Conservation (phyloP, 2,113 vertebrate genomes). For the Phaetusa simplex region DNA sequence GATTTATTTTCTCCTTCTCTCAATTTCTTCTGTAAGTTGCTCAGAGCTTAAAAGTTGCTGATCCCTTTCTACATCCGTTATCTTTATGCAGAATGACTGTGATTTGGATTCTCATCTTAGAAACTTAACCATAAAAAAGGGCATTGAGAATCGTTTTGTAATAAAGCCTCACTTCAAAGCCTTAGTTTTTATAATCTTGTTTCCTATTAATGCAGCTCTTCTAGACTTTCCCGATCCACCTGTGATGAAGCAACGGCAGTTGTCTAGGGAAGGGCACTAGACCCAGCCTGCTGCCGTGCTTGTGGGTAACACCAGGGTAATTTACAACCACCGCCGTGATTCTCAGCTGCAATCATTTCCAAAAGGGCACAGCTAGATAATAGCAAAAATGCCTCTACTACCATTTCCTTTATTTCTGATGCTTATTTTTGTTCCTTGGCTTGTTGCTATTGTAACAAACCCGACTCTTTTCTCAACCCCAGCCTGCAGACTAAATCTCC, state of each 20-base stretch:
- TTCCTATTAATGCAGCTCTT: not conserved
- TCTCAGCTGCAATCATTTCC: not conserved
- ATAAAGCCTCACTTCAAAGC: not conserved
- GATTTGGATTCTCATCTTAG: not conserved
- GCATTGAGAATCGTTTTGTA: not conserved
- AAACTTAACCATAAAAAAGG: not conserved
- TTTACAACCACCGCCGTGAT: not conserved
- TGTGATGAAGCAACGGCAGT: not conserved
- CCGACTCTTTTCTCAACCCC: not conserved
- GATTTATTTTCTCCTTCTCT: not conserved
- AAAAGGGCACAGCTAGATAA: not conserved
- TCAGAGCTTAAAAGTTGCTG: not conserved
- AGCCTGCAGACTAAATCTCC: not conserved
- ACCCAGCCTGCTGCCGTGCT: not conserved
- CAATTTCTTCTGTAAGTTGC: not conserved
- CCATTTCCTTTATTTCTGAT: not conserved
- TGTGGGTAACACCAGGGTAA: not conserved
- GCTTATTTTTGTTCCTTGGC: not conserved
- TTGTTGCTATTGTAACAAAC: not conserved
- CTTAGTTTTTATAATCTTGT: not conserved
- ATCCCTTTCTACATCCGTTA: not conserved
- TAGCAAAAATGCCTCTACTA: not conserved
- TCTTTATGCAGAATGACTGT: not conserved
- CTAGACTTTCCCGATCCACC: not conserved
- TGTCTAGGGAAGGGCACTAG: not conserved